phyloP scores from a whole-genome alignment of 2,797 vertebrate genomes.

The Platyrinchus mystaceus region DNA sequence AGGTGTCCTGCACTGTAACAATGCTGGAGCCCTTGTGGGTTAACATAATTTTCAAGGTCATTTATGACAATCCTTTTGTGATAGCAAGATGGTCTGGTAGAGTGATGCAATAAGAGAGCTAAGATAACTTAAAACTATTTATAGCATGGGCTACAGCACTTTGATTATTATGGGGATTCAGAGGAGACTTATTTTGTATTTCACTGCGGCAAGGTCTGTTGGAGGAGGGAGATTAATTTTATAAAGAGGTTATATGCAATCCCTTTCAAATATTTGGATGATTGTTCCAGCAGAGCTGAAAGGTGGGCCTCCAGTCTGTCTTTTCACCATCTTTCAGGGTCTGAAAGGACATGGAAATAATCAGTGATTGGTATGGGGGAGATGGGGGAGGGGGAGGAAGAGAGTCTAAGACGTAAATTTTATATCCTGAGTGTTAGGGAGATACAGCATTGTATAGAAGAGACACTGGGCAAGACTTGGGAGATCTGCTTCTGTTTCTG shows the following conservation, averaged over 20 bases:
- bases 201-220: not conserved
- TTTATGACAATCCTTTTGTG: conserved; percentile 15
- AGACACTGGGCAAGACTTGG: not conserved
- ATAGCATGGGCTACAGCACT: not conserved
- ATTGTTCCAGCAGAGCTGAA: not conserved
- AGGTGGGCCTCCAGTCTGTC: not conserved
- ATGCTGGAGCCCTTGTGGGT: not conserved
- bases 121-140: conserved; percentile 37
- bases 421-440: not conserved
- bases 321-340: not conserved
- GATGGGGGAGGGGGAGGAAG: accelerated
- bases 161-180: conserved; percentile 24
- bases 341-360: not conserved
- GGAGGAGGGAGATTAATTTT: not conserved
- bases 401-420: not conserved
- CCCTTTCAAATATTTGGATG: not conserved
- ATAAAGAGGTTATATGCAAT: not conserved
- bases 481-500: not conserved
- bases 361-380: too few relatives aligned
- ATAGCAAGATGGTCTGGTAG: not conserved
- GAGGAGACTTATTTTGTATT: conserved; percentile 15
- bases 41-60: conserved; percentile 3
- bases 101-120: not conserved
- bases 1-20: not conserved
- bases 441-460: not conserved